Evolutionary conservation across 92 coral and sea anemone species (phyloP).

Genomic region (Metridium senile): DNA sequence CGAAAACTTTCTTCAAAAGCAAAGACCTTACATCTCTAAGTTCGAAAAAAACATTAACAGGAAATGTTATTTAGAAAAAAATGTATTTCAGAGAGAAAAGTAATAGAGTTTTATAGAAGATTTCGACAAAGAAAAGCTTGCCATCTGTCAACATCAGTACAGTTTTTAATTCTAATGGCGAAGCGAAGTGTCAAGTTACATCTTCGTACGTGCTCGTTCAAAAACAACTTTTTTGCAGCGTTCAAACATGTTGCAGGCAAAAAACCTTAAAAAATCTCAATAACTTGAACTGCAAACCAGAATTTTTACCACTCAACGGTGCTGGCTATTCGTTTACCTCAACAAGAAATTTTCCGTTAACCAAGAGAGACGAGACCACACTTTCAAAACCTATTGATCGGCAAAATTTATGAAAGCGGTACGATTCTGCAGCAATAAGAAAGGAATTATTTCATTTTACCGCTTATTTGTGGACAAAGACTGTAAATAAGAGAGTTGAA

Average conservation of each 20-base stretch:
- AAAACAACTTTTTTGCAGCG: background rate
- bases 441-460: background rate
- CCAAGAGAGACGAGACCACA: background rate
- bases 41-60: too few relatives aligned
- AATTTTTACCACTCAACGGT: too few relatives aligned
- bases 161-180: background rate
- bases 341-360: conserved; percentile 2
- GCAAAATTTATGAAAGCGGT: conserved; percentile 3
- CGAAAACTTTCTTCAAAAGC: background rate
- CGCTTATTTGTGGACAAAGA: background rate
- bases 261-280: background rate
- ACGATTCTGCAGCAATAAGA: conserved; percentile 8
- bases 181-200: background rate
- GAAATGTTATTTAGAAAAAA: too few relatives aligned
- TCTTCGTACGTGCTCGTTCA: background rate
- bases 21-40: too few relatives aligned
- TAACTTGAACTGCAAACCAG: too few relatives aligned
- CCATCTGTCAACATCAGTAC: background rate
- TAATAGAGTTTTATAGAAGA: too few relatives aligned
- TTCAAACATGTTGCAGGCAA: background rate
- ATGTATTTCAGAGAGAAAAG: too few relatives aligned
- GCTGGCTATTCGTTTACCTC: background rate
- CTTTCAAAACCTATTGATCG: conserved; percentile 24
- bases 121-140: background rate
- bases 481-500: background rate